These are phyloP conservation scores for Mystacornis crossleyi DNA, from an alignment of 2,113 vertebrate species.

Conservation along the genomic window DNA sequence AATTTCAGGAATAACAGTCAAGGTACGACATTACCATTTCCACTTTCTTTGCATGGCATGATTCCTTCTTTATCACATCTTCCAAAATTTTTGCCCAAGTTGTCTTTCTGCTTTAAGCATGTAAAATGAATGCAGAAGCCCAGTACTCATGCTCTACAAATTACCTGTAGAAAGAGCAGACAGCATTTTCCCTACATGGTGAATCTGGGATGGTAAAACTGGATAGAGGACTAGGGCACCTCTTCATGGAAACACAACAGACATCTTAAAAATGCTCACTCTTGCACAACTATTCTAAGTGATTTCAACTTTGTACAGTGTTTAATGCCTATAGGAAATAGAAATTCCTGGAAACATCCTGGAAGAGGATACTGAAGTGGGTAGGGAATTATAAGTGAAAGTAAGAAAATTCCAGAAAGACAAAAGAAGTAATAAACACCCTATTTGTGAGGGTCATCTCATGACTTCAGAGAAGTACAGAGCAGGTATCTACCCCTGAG, in stretches of 20 bases:
- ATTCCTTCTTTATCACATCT: neutral
- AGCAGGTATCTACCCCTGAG: neutral
- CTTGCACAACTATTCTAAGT: neutral
- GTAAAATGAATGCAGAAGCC: neutral
- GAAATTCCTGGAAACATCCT: neutral
- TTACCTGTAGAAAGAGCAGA: neutral
- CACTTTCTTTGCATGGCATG: neutral
- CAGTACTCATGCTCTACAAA: neutral
- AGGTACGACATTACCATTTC: neutral
- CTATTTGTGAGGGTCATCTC: neutral
- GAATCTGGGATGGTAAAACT: neutral
- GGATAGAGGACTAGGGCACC: neutral
- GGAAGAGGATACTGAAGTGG: neutral
- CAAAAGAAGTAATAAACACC: neutral
- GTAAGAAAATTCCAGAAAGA: neutral
- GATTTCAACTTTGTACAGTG: neutral
- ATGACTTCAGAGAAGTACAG: neutral
- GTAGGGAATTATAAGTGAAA: neutral
- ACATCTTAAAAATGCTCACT: neutral
- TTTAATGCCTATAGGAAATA: neutral
- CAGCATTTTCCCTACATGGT: neutral
- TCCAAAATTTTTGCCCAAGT: neutral
- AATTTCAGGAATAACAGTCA: neutral
- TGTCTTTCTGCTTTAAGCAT: neutral
- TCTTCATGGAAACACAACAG: neutral